Evolutionary conservation across 37 sponge, comb jelly and placozoan genomes (phyloP).

Genomic region (Halisarca cf. caerulea): DNA sequence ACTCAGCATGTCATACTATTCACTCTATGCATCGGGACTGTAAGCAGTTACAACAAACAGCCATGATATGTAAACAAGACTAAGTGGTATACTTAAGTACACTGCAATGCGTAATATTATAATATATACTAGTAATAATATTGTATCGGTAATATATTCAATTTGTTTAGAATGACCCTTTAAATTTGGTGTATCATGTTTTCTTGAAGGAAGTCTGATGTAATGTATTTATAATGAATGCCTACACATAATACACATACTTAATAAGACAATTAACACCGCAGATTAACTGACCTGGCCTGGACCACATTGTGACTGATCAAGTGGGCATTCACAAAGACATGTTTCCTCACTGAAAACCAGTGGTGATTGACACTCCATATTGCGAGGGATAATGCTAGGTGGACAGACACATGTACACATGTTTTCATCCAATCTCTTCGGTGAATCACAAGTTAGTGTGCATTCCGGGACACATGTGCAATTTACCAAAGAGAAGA

Average conservation of each 20-base stretch:
- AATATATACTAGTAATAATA: too few relatives aligned
- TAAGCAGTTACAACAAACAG: too few relatives aligned
- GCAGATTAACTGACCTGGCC: neutral
- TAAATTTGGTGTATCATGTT: too few relatives aligned
- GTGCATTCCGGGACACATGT: neutral
- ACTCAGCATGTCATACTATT: too few relatives aligned
- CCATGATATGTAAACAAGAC: too few relatives aligned
- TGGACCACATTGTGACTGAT: neutral
- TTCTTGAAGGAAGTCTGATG: too few relatives aligned
- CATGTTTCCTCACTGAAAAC: neutral
- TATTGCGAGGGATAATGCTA: neutral
- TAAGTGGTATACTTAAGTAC: too few relatives aligned
- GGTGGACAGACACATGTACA: constrained; percentile 16
- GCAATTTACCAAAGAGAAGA: neutral
- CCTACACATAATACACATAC: neutral
- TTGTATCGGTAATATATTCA: too few relatives aligned
- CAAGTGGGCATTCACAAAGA: constrained; percentile 9
- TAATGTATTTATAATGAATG: too few relatives aligned
- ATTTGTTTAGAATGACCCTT: too few relatives aligned
- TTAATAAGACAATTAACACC: neutral
- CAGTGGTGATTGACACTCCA: neutral
- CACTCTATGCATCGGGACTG: too few relatives aligned
- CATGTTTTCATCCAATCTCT: neutral
- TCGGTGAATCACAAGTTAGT: neutral
- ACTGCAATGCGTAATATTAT: too few relatives aligned